A percentile compares a stretch with the other conserved stretches of the same genome.
Evolutionary conservation across 2,888 invertebrate species (phyloP).

Genomic region (Pristionchus mayeri): DNA sequence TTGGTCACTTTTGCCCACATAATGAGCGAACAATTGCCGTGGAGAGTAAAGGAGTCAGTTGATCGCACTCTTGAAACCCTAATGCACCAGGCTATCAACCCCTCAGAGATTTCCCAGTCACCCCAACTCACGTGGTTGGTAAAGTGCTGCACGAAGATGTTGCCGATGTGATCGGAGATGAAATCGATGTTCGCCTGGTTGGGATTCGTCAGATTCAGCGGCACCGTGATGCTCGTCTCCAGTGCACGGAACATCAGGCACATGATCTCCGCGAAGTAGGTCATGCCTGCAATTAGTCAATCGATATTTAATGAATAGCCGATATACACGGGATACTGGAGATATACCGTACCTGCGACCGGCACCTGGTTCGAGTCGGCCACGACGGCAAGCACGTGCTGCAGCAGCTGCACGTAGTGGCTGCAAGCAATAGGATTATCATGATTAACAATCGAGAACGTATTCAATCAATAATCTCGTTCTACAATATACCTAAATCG

Average conservation of each 20-base stretch:
- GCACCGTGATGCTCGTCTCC: slow-evolving; percentile 88
- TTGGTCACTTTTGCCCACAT: too few species aligned
- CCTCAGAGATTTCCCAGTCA: too few species aligned
- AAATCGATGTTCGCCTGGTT: slow-evolving; percentile 78
- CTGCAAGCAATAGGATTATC: slow-evolving; percentile 1
- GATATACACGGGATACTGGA: too few species aligned
- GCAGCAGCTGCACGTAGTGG: slow-evolving; percentile 95
- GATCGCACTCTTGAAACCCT: too few species aligned
- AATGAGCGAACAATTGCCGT: too few species aligned
- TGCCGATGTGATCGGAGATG: slow-evolving; percentile 91
- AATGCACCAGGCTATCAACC: too few species aligned
- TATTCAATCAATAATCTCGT: slow-evolving; percentile 7
- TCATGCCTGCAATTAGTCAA: slow-evolving; percentile 87
- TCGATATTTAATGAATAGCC: too few species aligned
- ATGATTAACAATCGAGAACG: background rate
- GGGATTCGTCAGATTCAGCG: slow-evolving; percentile 50
- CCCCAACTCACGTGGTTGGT: slow-evolving; percentile 95
- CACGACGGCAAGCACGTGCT: slow-evolving; percentile 98
- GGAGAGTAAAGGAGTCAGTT: too few species aligned
- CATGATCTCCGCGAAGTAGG: slow-evolving; percentile 96
- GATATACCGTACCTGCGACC: slow-evolving; percentile 71
- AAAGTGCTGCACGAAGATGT: slow-evolving; percentile 93
- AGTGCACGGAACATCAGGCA: slow-evolving; percentile 96
- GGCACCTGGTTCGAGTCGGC: slow-evolving; percentile 90
- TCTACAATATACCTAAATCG: too few species aligned